phyloP scores from a whole-genome alignment of 2,888 invertebrate genomes.

The Liopterus haemorrhoidalis region DNA sequence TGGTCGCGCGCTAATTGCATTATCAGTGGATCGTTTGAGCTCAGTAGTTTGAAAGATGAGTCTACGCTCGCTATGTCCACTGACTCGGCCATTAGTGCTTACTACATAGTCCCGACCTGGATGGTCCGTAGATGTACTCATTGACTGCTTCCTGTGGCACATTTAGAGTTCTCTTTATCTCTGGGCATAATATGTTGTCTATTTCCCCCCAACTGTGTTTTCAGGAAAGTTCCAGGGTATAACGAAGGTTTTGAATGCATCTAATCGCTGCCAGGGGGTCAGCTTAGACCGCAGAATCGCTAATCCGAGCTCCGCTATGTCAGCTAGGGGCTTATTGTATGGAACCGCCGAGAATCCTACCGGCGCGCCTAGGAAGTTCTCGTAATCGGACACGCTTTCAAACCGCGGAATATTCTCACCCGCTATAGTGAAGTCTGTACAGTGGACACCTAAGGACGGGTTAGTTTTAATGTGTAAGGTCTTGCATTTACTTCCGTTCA shows the following conservation, averaged over 20 bases:
- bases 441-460: background rate
- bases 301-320: no score
- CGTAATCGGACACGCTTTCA: background rate
- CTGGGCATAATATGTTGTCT: slow-evolving; percentile 1
- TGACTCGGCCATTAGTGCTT: background rate
- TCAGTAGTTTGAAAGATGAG: slow-evolving; percentile 2
- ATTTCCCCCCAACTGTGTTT: background rate
- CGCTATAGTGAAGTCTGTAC: background rate
- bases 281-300: no score
- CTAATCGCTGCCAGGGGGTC: slow-evolving; percentile 14
- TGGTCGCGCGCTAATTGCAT: background rate
- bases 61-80: slow-evolving; percentile 6
- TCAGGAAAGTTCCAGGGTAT: background rate
- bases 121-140: slow-evolving; percentile 6
- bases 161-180: slow-evolving; percentile 1
- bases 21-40: background rate
- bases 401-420: background rate
- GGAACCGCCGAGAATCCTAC: background rate
- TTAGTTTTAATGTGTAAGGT: background rate
- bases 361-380: background rate
- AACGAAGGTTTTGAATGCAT: slow-evolving; percentile 13
- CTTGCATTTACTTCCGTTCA: background rate
- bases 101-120: slow-evolving; percentile 19
- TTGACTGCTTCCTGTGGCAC: slow-evolving; percentile 9
- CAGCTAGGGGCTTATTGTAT: background rate